phyloP scores from a whole-genome alignment of 2,888 invertebrate genomes.

The Ochlodes sylvanus region DNA sequence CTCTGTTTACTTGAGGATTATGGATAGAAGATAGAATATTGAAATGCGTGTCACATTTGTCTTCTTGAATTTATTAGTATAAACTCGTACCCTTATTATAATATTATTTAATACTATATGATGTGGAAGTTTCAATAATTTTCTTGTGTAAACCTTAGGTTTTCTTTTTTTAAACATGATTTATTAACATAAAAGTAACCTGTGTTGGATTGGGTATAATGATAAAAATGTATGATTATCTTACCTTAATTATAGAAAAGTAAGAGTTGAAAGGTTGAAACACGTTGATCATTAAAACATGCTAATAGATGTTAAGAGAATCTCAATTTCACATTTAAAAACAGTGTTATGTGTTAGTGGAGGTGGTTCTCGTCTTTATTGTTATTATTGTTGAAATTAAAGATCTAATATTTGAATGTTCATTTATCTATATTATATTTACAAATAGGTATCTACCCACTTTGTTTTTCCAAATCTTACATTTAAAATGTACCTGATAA shows the following conservation, averaged over 20 bases:
- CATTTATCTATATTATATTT: constrained; percentile 10
- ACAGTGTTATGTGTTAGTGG: neutral
- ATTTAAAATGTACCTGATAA: constrained; percentile 31
- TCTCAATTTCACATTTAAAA: neutral
- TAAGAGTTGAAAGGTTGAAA: neutral
- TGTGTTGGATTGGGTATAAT: too few species aligned
- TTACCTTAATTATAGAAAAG: neutral
- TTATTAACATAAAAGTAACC: too few species aligned
- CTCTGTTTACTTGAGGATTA: too few species aligned
- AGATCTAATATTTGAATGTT: neutral
- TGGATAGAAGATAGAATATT: too few species aligned
- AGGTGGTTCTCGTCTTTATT: constrained; percentile 2
- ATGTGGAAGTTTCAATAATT: too few species aligned
- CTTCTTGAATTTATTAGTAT: too few species aligned
- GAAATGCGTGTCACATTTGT: too few species aligned
- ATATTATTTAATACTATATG: too few species aligned
- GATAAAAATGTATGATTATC: neutral
- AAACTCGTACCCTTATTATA: too few species aligned
- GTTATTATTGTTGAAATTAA: neutral
- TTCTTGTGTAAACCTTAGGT: too few species aligned
- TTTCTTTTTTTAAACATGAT: too few species aligned
- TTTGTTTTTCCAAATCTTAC: constrained; percentile 23
- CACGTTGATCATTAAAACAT: neutral
- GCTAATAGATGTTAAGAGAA: neutral
- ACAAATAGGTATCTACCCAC: constrained; percentile 5